Base-by-base conservation (phyloP, 2,113 vertebrate genomes). In the Limnothrissa miodon region DNA sequence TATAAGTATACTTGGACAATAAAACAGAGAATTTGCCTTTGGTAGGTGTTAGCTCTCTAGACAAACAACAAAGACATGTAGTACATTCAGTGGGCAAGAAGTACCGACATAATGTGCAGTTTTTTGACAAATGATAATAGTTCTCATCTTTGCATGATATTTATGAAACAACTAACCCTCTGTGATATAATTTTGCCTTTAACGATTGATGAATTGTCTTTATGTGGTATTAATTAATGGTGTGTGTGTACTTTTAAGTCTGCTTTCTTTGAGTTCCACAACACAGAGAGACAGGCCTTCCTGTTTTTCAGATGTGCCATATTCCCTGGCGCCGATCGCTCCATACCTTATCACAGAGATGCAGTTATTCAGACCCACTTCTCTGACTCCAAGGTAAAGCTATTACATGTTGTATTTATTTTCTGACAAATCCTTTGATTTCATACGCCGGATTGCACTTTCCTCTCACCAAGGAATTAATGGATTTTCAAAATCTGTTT, bases 401-500 rank as follows among this genome's bases (percentile, higher is more conserved):
- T 91, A 90, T 93, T 25, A 33, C 93, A 96, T 96, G 96, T 96
- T 95, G 96, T 95, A 95, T 96, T 96, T 95, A 95, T 93, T 94
- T 93, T 93, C 89, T 89, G 86, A 90, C 86, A 87, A 33, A 94
- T 95, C 95, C 95, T 96, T 94, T 95, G 94, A 96, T 95, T 94
- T 95, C 94, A 95, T 94, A 94, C 93, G 95, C 96, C 93, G 95
- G 94, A 96, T 96, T 96, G 93, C 94, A 90, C 85, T 89, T 48
- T 93, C 90, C 92, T 93, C 96, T 97, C 92, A 95, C 95, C 93
- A 93, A 93, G 94, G 97, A 97, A 98, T 99, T 98, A 98, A 93
- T 93, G 96, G 97, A 98, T 99, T 99, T 97, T 93, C 86, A 91
- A 91, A 94, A 95, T 93, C 95, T 93, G 93, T 93, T 93, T 88